Base-by-base conservation (phyloP, 2,888 invertebrate genomes). In the Malacosoma neustria region DNA sequence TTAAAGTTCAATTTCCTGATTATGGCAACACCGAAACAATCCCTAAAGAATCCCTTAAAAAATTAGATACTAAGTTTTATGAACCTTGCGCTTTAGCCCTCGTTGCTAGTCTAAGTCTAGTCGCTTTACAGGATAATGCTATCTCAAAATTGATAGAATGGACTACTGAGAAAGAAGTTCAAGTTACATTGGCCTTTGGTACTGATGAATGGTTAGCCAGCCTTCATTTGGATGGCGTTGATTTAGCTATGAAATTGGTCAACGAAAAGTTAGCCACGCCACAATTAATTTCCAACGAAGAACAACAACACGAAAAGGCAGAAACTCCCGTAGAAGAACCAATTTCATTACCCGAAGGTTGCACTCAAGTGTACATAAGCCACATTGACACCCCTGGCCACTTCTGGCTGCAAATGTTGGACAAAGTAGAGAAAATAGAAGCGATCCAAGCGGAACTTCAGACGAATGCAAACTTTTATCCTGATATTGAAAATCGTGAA, bases 341-440 rank as follows among this genome's bases (percentile, higher is more conserved):
- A 0, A 46, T 66, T 3, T 70, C 77, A 0, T 44, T 74, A 1
- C 84, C 84, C 0, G 51, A 54, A 5, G 85, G 72, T 15, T 76
- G 77, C 47, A 62, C 71, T 0, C 80, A 84, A 37, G 90, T 90
- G 0, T 81, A 84, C 45, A 88, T 93, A 15, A 87, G 91, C 43
- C 93, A 94, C 50, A 88, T 90, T n/a, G 93, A 93, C 58, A 89
- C 89, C 32, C 93, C 94, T 0, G 90, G 89, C 29, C 90, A 92
- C 48, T 93, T 94, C 70, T 94, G 92, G 87, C 72, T 94, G 7
- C 93, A 93, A 60, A 80, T 89, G 53, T 54, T 70, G 1, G 88
- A 90, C 15, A 88, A 90, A 37, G 52, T 87, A 0, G 72, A 86
- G 0, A 79, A 76, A 2, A 81, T 93, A 2, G 80, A 87, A 2